These are phyloP conservation scores for Buteo buteo DNA, from an alignment of 2,113 vertebrate species.

Conservation along the genomic window DNA sequence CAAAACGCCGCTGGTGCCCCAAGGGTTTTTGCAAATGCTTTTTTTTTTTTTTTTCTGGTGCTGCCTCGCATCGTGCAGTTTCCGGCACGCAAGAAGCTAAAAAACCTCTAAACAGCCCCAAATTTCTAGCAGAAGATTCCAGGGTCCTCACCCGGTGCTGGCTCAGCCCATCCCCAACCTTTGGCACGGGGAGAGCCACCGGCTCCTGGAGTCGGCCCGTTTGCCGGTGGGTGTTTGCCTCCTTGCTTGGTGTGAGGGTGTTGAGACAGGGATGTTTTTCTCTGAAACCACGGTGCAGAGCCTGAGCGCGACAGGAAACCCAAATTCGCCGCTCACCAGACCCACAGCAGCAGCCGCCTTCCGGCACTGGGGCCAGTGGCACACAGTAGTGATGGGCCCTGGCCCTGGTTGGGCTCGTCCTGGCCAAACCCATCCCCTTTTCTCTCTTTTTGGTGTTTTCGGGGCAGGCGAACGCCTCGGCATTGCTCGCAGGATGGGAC, in stretches of 20 bases:
- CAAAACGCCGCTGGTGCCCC: fast-evolving
- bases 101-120: background rate
- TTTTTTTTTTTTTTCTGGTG: too few species aligned
- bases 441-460: fast-evolving
- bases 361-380: background rate
- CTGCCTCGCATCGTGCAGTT: too few species aligned
- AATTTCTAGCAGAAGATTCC: fast-evolving
- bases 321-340: fast-evolving
- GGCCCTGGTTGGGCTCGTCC: too few species aligned
- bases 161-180: background rate
- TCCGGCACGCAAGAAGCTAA: fast-evolving
- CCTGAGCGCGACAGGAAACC: background rate
- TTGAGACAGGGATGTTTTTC: background rate
- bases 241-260: background rate
- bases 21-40: background rate
- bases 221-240: fast-evolving
- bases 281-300: background rate
- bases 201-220: fast-evolving
- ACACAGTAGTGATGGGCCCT: fast-evolving
- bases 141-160: fast-evolving
- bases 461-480: fast-evolving
- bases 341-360: background rate
- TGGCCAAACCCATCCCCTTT: background rate
- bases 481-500: fast-evolving
- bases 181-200: fast-evolving